Percentiles rank a stretch among this genome's conserved stretches.
phyloP scores from a whole-genome alignment of 2,888 invertebrate species.

The Lymantria monacha region DNA sequence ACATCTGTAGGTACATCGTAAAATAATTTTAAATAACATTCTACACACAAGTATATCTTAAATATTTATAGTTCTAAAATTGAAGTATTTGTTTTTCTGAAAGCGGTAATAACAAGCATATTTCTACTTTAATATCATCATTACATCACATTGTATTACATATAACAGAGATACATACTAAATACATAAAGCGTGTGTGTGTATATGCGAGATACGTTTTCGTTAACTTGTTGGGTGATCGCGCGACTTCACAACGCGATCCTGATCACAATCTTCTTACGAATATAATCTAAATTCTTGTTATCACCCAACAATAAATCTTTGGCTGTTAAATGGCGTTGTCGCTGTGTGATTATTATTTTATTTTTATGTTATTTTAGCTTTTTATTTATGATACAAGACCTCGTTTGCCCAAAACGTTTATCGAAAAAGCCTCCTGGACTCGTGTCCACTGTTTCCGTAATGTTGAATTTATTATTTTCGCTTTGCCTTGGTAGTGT shows the following conservation, averaged over 20 bases:
- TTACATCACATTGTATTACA: too few species aligned
- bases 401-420: slow-evolving; percentile 41
- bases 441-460: slow-evolving; percentile 78
- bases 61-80: too few species aligned
- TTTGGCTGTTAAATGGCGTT: slow-evolving; percentile 75
- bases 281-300: slow-evolving; percentile 42
- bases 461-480: slow-evolving; percentile 77
- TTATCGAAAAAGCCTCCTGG: slow-evolving; percentile 72
- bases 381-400: slow-evolving; percentile 55
- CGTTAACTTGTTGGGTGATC: slow-evolving; percentile 72
- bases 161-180: too few species aligned
- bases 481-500: slow-evolving; percentile 79
- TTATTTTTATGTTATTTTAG: slow-evolving; percentile 61
- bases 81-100: too few species aligned
- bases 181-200: slow-evolving; percentile 26
- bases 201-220: slow-evolving; percentile 69
- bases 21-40: too few species aligned
- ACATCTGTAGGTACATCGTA: too few species aligned
- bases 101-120: too few species aligned
- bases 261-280: slow-evolving; percentile 46
- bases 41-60: too few species aligned
- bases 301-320: slow-evolving; percentile 71
- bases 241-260: slow-evolving; percentile 61
- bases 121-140: too few species aligned
- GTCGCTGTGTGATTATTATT: slow-evolving; percentile 76